Evolutionary conservation across 2,797 vertebrate genomes (phyloP).

Genomic region (Otolemur crassicaudatus): DNA sequence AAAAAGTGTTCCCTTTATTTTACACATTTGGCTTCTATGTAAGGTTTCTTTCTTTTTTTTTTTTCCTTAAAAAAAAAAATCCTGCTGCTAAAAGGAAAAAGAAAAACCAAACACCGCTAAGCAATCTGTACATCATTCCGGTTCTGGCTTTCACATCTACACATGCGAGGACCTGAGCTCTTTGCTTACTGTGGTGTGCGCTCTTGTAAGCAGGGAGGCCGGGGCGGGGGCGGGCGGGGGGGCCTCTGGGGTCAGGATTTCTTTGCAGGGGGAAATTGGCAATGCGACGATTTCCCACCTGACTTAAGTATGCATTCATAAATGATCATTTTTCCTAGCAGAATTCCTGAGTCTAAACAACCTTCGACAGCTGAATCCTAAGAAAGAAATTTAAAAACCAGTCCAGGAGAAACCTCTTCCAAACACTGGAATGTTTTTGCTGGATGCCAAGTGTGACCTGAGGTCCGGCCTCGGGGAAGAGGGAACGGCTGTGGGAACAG

Average conservation of each 20-base stretch:
- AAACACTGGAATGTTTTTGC: not conserved
- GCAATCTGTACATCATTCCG: not conserved
- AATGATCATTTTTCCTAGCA: not conserved
- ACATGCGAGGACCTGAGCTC: rapidly evolving
- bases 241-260: not conserved
- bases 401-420: not conserved
- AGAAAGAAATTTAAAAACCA: slow-evolving; percentile 43
- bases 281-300: not conserved
- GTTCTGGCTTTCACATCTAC: not conserved
- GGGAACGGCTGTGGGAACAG: slow-evolving; percentile 10
- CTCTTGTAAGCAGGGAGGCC: rapidly evolving
- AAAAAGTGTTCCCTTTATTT: not conserved
- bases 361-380: slow-evolving; percentile 9
- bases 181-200: rapidly evolving
- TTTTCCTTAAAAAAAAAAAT: not conserved
- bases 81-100: not conserved
- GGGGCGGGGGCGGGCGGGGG: no score
- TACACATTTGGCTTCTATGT: not conserved
- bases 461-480: rapidly evolving
- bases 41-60: not conserved
- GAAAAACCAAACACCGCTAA: not conserved
- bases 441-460: not conserved
- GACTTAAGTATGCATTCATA: not conserved
- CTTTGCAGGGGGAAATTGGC: not conserved
- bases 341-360: slow-evolving; percentile 38